These are phyloP conservation scores for Lepilemur ruficaudatus DNA, from an alignment of 2,797 vertebrate genomes.

Conservation along the genomic window DNA sequence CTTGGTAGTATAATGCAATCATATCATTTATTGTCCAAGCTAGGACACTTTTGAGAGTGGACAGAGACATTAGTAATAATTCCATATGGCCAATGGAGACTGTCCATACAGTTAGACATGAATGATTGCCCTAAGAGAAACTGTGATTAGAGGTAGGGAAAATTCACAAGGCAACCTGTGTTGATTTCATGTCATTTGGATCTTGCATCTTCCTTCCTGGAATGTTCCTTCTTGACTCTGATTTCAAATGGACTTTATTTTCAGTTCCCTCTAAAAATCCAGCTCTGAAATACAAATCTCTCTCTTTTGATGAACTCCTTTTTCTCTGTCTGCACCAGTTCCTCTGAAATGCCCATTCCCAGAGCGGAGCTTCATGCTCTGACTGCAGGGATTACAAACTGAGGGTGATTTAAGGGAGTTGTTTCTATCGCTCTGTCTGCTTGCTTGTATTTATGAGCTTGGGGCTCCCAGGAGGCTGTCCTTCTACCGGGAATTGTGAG, in stretches of 20 bases:
- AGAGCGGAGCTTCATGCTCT: not conserved
- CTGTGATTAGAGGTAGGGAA: not conserved
- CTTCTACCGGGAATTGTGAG: constrained; percentile 16
- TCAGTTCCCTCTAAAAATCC: not conserved
- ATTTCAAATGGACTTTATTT: not conserved
- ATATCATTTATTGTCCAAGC: not conserved
- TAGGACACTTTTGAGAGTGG: not conserved
- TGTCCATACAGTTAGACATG: not conserved
- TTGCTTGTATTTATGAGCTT: constrained; percentile 1
- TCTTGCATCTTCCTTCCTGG: not conserved
- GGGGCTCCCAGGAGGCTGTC: not conserved
- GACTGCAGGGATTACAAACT: not conserved
- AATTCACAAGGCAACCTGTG: accelerated
- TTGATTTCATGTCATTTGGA: not conserved
- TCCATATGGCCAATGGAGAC: not conserved
- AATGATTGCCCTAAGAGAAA: not conserved
- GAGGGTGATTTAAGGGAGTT: not conserved
- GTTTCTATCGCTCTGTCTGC: not conserved
- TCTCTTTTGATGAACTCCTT: not conserved
- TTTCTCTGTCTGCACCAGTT: not conserved
- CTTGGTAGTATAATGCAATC: not conserved
- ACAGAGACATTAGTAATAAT: not conserved
- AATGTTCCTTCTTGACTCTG: not conserved
- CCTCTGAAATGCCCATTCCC: not conserved
- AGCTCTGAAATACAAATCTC: not conserved